A percentile compares a stretch with the other conserved stretches of the same genome.
phyloP scores from a whole-genome alignment of 2,888 invertebrate genomes.

The Phalera bucephala region DNA sequence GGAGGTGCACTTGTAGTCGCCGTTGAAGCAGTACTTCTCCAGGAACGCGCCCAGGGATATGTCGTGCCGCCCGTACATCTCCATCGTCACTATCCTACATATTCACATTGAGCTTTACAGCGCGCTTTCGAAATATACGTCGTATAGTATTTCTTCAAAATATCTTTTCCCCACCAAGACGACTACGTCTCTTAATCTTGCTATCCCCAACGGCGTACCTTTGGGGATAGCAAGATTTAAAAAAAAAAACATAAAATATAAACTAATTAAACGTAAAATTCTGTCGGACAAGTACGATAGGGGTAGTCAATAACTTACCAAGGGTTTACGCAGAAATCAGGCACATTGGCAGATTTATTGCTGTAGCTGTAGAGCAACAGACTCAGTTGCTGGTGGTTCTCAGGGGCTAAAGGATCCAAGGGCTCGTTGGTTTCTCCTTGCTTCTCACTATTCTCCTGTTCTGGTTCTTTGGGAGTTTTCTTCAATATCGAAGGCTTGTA shows the following conservation, averaged over 20 bases:
- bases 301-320: conserved; percentile 84
- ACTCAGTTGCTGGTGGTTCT: conserved; percentile 92
- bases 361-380: conserved; percentile 95
- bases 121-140: not conserved
- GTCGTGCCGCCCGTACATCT: conserved; percentile 97
- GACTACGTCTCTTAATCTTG: too few species aligned
- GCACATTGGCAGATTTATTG: conserved; percentile 88
- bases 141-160: too few species aligned
- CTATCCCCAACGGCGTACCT: too few species aligned
- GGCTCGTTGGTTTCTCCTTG: conserved; percentile 35
- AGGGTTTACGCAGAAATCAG: conserved; percentile 95
- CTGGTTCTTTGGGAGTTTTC: conserved; percentile 34
- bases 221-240: too few species aligned
- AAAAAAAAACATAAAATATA: too few species aligned
- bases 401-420: conserved; percentile 89
- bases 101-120: not conserved
- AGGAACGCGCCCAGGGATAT: conserved; percentile 97
- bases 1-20: conserved; percentile 92
- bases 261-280: too few species aligned
- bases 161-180: too few species aligned
- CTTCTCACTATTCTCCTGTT: conserved; percentile 38
- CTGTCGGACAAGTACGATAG: too few species aligned
- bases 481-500: conserved; percentile 60
- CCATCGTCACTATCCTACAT: conserved; percentile 95
- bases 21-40: conserved; percentile 95